Percentiles rank a stretch among this genome's conserved stretches.
Evolutionary conservation across 1,140 invertebrate genomes (phyloP).

Genomic region (Maconellicoccus hirsutus): DNA sequence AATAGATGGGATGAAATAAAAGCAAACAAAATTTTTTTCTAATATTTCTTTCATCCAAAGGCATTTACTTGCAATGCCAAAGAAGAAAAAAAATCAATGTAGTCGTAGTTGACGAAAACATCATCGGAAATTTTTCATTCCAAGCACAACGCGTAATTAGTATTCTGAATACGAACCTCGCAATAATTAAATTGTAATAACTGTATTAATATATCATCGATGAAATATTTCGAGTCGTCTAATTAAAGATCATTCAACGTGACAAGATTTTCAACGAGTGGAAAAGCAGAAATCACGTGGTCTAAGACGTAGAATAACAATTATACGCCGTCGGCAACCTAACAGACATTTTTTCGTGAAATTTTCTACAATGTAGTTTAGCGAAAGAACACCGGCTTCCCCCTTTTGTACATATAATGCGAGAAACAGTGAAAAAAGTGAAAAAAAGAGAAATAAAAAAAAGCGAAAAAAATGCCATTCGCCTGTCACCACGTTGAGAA

Average conservation of each 20-base stretch:
- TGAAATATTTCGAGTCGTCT: background rate
- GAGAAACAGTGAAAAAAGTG: background rate
- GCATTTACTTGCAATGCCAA: too few species aligned
- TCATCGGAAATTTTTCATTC: too few species aligned
- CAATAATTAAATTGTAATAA: background rate
- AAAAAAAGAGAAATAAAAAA: background rate
- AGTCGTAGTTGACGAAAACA: too few species aligned
- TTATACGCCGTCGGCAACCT: background rate
- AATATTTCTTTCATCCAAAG: too few species aligned
- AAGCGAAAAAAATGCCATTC: background rate
- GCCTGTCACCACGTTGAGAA: background rate
- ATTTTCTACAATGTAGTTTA: background rate
- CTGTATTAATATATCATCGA: background rate
- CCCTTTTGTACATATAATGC: background rate
- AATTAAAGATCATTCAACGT: background rate
- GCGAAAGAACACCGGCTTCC: background rate
- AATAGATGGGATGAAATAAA: too few species aligned
- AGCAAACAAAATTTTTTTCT: too few species aligned
- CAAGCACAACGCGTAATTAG: background rate
- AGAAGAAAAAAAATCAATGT: too few species aligned
- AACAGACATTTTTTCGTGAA: background rate
- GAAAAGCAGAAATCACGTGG: background rate
- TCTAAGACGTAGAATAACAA: background rate
- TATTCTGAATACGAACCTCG: background rate
- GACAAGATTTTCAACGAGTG: background rate